Percentiles rank a stretch among this genome's conserved stretches.
phyloP scores from a whole-genome alignment of 2,888 invertebrate genomes.

The Salpingus planirostris region DNA sequence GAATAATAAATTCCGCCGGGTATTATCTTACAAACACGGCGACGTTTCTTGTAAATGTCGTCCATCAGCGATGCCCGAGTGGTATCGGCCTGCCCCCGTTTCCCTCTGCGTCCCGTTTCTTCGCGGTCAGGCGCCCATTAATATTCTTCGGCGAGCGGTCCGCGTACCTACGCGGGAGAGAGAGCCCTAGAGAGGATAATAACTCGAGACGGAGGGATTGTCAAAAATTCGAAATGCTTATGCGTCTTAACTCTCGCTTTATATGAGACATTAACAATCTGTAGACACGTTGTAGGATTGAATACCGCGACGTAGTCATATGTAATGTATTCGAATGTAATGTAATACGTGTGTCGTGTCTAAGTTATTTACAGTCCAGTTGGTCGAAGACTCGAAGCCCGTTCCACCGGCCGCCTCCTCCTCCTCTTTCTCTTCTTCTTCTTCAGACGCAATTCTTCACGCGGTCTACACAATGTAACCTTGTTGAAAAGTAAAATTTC shows the following conservation, averaged over 20 bases:
- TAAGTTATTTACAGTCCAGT: slow-evolving; percentile 24
- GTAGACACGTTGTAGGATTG: slow-evolving; percentile 21
- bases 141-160: background rate
- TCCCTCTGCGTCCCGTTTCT: background rate
- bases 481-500: too few relatives aligned
- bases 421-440: too few relatives aligned
- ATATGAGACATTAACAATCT: slow-evolving; percentile 20
- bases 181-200: too few relatives aligned
- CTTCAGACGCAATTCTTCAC: too few relatives aligned
- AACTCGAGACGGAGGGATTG: too few relatives aligned
- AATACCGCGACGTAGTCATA: slow-evolving; percentile 18
- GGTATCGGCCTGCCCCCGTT: background rate
- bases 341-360: slow-evolving; percentile 24
- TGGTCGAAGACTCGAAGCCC: slow-evolving; percentile 15
- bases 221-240: too few relatives aligned
- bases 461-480: too few relatives aligned
- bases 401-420: too few relatives aligned
- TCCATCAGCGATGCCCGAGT: background rate
- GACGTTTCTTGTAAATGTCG: slow-evolving; percentile 6
- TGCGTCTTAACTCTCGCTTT: too few relatives aligned
- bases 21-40: slow-evolving; percentile 9
- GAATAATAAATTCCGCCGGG: slow-evolving; percentile 12
- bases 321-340: slow-evolving; percentile 26
- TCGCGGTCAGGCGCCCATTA: background rate
- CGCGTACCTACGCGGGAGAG: too few relatives aligned